Conservation (phyloP, 1,140 invertebrate genomes). For the Euborellia annulipes region DNA sequence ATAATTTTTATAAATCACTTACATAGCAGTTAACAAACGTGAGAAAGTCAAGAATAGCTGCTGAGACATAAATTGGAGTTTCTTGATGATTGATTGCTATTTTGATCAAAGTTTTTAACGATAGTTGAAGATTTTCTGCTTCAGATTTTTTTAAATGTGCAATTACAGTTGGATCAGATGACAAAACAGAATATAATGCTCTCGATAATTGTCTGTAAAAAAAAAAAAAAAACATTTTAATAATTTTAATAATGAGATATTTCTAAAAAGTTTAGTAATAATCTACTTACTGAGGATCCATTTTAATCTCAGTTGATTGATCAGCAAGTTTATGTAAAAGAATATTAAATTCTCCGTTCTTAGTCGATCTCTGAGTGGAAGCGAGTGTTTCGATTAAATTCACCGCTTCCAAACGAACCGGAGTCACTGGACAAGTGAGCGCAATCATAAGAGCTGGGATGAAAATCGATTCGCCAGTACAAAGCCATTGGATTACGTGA, state of each 20-base stretch:
- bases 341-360: constrained; percentile 17
- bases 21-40: constrained; percentile 34
- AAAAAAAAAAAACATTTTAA: background rate
- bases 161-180: constrained; percentile 29
- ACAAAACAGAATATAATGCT: constrained; percentile 23
- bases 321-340: constrained; percentile 23
- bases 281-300: constrained; percentile 41
- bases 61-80: constrained; percentile 28
- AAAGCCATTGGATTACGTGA: too few relatives aligned
- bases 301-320: constrained; percentile 33
- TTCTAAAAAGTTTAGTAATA: too few relatives aligned
- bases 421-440: constrained; percentile 14
- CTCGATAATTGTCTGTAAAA: constrained; percentile 12
- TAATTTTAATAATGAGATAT: too few relatives aligned
- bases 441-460: constrained; percentile 25
- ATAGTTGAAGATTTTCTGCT: constrained; percentile 20
- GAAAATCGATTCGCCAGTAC: constrained; percentile 19
- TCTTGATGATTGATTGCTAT: constrained; percentile 13
- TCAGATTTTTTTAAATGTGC: constrained; percentile 20
- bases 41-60: constrained; percentile 30
- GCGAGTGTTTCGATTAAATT: constrained; percentile 21
- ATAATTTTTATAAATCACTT: too few relatives aligned
- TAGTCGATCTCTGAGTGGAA: constrained; percentile 16
- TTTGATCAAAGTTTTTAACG: constrained; percentile 21
- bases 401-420: constrained; percentile 13